These are phyloP conservation scores for Neoseiulus cucumeris DNA, from an alignment of 1,140 invertebrate genomes.

Conservation along the genomic window DNA sequence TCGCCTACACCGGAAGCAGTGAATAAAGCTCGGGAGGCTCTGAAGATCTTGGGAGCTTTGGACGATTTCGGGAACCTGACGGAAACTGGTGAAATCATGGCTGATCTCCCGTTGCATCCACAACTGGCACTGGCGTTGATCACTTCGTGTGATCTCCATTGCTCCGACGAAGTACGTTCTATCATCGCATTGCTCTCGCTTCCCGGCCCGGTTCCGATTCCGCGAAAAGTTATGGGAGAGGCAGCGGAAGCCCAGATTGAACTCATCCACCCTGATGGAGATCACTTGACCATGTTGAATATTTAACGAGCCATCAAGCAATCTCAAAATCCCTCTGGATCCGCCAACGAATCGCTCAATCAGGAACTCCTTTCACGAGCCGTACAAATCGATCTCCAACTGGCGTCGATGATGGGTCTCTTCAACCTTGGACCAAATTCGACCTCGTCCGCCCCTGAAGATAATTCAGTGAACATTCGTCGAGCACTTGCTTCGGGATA, in stretches of 20 bases:
- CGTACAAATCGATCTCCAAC: conserved; percentile 59
- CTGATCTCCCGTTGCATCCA: conserved; percentile 96
- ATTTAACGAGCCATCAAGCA: conserved; percentile 98
- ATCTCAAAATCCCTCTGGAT: conserved; percentile 79
- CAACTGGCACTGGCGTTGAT: conserved; percentile 99
- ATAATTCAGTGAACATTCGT: conserved; percentile 96
- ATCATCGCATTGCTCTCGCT: too few relatives aligned
- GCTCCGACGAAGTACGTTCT: conserved; percentile 96
- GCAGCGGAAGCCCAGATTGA: too few relatives aligned
- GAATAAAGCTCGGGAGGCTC: conserved; percentile 91
- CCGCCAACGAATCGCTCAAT: conserved; percentile 97
- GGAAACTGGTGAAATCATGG: conserved; percentile 93
- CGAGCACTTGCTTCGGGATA: conserved; percentile 94
- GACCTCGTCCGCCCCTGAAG: conserved; percentile 91
- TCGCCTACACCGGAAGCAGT: conserved; percentile 98
- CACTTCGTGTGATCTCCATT: conserved; percentile 81
- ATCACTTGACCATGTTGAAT: conserved; percentile 76
- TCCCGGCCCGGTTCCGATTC: too few relatives aligned
- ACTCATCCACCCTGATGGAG: too few relatives aligned
- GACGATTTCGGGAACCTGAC: conserved; percentile 91
- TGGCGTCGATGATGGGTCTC: conserved; percentile 68
- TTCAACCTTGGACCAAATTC: conserved; percentile 79
- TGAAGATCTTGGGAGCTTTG: conserved; percentile 88
- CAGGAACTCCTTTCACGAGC: conserved; percentile 88
- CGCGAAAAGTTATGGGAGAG: too few relatives aligned